Conservation (phyloP, 1,140 invertebrate species). For the Chionoecetes opilio region DNA sequence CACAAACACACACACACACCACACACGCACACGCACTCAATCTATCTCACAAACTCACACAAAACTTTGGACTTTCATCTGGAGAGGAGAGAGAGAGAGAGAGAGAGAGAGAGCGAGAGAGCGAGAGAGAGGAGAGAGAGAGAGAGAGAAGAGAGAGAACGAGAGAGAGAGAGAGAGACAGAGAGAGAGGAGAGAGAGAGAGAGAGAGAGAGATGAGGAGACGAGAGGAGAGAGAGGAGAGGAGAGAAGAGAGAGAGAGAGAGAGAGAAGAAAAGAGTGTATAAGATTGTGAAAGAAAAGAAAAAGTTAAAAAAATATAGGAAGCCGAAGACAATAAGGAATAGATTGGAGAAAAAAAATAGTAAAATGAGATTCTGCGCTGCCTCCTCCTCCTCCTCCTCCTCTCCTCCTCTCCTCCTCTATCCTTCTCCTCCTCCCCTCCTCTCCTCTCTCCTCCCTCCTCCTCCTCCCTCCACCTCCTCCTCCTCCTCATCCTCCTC, state of each 20-base stretch:
- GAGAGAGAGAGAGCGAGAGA: slow-evolving; percentile 17
- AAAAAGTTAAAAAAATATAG: not conserved
- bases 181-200: slow-evolving; percentile 6
- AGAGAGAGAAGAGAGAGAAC: not conserved
- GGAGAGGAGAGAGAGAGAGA: not conserved
- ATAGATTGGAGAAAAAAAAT: not conserved
- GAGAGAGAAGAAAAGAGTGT: not conserved
- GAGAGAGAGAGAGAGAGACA: not conserved
- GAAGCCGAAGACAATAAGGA: not conserved
- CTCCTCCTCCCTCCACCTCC: not conserved
- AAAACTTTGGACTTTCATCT: slow-evolving; percentile 22
- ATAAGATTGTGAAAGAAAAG: not conserved
- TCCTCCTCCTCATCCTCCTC: not conserved
- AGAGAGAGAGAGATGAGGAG: slow-evolving; percentile 32
- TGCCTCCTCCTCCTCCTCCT: not conserved
- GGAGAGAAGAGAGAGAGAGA: not conserved
- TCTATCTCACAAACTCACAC: slow-evolving; percentile 10
- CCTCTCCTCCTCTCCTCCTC: not conserved
- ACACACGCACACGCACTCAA: not conserved
- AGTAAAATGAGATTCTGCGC: not conserved
- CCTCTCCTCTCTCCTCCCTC: not conserved
- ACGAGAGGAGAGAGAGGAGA: slow-evolving; percentile 29
- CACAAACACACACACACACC: not conserved
- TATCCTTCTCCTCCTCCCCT: not conserved
- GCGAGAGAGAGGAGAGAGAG: slow-evolving; percentile 14